Evolutionary conservation across 2,888 invertebrate species (phyloP).

Genomic region (Cephus pygmeus): DNA sequence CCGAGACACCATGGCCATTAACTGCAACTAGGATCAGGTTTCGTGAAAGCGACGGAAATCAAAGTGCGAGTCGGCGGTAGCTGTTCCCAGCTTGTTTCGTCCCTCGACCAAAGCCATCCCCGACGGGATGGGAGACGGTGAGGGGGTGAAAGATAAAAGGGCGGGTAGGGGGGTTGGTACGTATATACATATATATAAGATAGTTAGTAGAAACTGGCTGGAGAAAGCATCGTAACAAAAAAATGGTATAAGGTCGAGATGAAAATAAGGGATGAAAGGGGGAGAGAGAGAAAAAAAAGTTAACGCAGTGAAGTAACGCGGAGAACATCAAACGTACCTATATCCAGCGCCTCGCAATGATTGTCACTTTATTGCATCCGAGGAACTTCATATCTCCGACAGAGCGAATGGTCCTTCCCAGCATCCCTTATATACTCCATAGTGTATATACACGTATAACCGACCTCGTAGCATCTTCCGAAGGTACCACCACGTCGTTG

Average conservation of each 20-base stretch:
- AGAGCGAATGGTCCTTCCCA: constrained; percentile 5
- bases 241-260: not conserved
- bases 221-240: not conserved
- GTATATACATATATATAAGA: not conserved
- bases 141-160: not conserved
- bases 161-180: not conserved
- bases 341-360: constrained; percentile 38
- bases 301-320: constrained; percentile 22
- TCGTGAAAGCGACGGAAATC: not conserved
- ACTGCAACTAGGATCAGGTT: not conserved
- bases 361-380: constrained; percentile 45
- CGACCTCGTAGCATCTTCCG: not conserved
- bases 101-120: not conserved
- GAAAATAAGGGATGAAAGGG: not conserved
- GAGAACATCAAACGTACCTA: constrained; percentile 20
- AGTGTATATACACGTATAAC: not conserved
- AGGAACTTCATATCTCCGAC: constrained; percentile 34
- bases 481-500: not conserved
- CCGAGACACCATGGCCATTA: not conserved
- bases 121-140: not conserved
- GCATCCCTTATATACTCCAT: not conserved
- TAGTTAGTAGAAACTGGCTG: not conserved
- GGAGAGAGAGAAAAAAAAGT: not conserved
- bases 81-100: not conserved
- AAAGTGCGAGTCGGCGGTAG: not conserved